Evolutionary conservation across 2,113 vertebrate species (phyloP), one percentile per base, ranked within the genome.

Genomic region (Laticauda colubrina): DNA sequence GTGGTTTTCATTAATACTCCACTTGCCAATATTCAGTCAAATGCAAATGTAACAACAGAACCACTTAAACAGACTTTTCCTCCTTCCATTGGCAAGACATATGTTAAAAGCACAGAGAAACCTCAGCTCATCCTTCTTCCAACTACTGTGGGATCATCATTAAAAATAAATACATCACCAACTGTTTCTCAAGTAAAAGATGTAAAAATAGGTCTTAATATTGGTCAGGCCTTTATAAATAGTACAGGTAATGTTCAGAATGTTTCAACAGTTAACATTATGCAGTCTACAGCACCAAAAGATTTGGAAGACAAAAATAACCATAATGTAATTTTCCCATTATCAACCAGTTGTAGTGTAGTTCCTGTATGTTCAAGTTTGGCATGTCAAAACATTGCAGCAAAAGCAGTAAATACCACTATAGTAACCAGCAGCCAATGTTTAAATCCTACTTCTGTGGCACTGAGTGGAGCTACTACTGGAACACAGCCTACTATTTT

Each of bases 1-100:
- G 92, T 99, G 51, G 96, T 98, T 97, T 98, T 99, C 92, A 96
- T 99, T 96, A 98, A 98, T 95, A 97, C 98, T 81, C 96, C 97
- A 93, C 54, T 98, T 96, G 94, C 97, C 57, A 95, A n/a, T 96
- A 95, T 94, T 39, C 94, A 96, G 43, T 96, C 97, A 92, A 87
- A 95, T 14, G 94, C 95, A 87, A 93, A 0, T 94, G 14, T 97
- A 94, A 94, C 96, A 94, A 93, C 96, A 95, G 97, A 97, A 91
- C 92, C 98, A 34, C 92, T 97, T 93, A 98, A 97, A 89, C 96
- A 97, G 91, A 93, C 93, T n/a, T 93, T 96, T 89, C 69, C 97
- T 94, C 91, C 97, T 91, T 89, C 96, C 0, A 56, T 97, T 87
- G 96, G 89, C 91, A 98, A 98, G 95, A 93, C 96, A 5, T 97